Evolutionary conservation across 2,113 vertebrate species (phyloP).

Genomic region (Ancistrus triradiatus): DNA sequence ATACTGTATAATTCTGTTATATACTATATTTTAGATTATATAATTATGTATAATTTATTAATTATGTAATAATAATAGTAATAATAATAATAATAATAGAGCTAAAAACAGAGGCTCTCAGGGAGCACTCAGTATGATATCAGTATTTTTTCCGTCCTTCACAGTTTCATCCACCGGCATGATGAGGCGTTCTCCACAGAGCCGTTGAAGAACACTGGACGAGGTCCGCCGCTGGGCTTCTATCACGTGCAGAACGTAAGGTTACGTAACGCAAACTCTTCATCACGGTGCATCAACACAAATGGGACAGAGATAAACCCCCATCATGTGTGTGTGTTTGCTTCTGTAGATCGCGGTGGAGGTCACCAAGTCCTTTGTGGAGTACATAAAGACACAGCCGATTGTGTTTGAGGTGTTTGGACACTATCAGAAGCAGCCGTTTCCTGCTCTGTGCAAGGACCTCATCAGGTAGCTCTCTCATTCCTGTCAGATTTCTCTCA

Average conservation of each 20-base stretch:
- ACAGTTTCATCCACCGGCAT: constrained; percentile 93
- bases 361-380: constrained; percentile 92
- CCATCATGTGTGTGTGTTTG: constrained; percentile 1
- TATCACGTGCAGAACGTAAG: constrained; percentile 96
- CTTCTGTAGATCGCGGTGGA: constrained; percentile 86
- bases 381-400: constrained; percentile 93
- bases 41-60: too few relatives aligned
- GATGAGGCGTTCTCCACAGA: constrained; percentile 98
- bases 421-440: constrained; percentile 94
- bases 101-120: too few relatives aligned
- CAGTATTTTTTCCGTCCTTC: constrained; percentile 2
- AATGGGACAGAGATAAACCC: not conserved
- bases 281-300: not conserved
- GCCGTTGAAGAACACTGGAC: constrained; percentile 92
- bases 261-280: not conserved
- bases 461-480: constrained; percentile 76
- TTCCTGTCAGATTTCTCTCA: not conserved
- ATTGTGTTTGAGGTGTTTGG: constrained; percentile 98
- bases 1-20: too few relatives aligned
- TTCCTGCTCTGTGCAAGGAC: constrained; percentile 89
- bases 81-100: too few relatives aligned
- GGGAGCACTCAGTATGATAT: not conserved
- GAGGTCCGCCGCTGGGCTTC: constrained; percentile 91
- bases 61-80: too few relatives aligned
- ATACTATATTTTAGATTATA: too few relatives aligned